Base-by-base conservation (phyloP, 30 jellyfish, hydroid and myxozoan genomes). In the Pelagia noctiluca region DNA sequence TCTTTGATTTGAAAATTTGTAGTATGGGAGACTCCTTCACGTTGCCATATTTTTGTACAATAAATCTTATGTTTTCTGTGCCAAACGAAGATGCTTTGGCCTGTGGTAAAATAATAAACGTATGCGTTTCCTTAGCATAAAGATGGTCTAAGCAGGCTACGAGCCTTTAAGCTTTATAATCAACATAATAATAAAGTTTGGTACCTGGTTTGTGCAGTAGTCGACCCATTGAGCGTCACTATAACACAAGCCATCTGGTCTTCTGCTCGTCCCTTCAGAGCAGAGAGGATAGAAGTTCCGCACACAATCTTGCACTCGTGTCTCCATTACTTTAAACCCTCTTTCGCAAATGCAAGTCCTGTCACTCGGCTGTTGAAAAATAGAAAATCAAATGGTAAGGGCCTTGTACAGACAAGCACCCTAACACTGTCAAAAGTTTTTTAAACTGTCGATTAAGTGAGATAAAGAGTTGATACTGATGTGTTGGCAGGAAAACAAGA, bases 271-370 rank as follows among this genome's bases (percentile, higher is more conserved):
- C 60, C 90, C 89, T 52, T 87, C 98, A 11, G 86, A 26, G 67
- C 98, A 93, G 35, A 93, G 93, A 31, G 85, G 96, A 75, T 93
- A 93, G 84, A 86, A 90, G 61, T 76, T 87, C 63, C 87, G 89
- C 54, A 83, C 96, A 71, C 98, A 93, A 38, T 93, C 97, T 42
- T 86, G 95, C 50, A 75, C 93, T 61, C 97, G 75, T 42, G 96
- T 95, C 21, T 81, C 88, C n/a, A 78, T 46, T 38, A 85, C 95
- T 75, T 93, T 69, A 50, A 80, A 93, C 25, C 93, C 98, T 42
- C 84, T 87, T 69, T 93, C 96, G 71, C 98, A 93, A 28, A 37
- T 61, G 63, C 98, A 93, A 2, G 96, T 86, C 50, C 60, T 82
- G 52, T 93, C 98, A 75, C 97, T 86, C 35, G 96, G 95, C 98